Conservation (phyloP, 2,113 vertebrate genomes). For the Ctenodactylus gundi region DNA sequence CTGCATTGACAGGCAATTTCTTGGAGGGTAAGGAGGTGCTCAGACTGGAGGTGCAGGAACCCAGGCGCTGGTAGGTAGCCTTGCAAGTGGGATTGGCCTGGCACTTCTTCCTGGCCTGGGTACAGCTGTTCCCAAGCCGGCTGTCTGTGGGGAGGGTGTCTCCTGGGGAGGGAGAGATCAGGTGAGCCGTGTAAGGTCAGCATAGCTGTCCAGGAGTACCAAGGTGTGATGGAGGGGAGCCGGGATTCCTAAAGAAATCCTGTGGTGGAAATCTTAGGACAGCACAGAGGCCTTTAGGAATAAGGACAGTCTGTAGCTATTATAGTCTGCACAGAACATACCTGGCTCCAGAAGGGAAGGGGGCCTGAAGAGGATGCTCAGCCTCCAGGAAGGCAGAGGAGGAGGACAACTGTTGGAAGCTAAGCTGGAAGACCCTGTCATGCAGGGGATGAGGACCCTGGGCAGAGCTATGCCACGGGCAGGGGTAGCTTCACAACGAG, state of each 20-base stretch:
- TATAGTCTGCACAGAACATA: background rate
- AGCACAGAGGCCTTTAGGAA: background rate
- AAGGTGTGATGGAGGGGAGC: background rate
- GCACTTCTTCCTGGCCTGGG: constrained; percentile 88
- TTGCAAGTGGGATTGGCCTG: constrained; percentile 85
- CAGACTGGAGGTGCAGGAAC: constrained; percentile 84
- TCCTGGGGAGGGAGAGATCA: constrained; percentile 66
- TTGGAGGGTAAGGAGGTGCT: constrained; percentile 80
- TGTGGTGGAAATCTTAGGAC: background rate
- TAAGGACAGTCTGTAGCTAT: background rate
- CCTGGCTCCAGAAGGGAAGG: background rate
- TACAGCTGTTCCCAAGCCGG: constrained; percentile 81
- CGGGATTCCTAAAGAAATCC: background rate
- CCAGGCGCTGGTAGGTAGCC: constrained; percentile 86
- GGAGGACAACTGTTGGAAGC: background rate
- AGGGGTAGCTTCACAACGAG: background rate
- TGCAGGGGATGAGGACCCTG: background rate
- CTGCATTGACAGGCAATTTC: constrained; percentile 75
- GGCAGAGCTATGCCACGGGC: background rate
- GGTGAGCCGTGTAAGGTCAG: constrained; percentile 18
- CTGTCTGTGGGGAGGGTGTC: constrained; percentile 64
- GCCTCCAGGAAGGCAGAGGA: background rate
- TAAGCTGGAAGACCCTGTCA: background rate
- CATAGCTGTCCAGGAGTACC: background rate
- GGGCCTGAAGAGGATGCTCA: background rate